Percentiles rank a stretch among this genome's conserved stretches.
Evolutionary conservation across 2,888 invertebrate genomes (phyloP).

Genomic region (Clunio marinus): DNA sequence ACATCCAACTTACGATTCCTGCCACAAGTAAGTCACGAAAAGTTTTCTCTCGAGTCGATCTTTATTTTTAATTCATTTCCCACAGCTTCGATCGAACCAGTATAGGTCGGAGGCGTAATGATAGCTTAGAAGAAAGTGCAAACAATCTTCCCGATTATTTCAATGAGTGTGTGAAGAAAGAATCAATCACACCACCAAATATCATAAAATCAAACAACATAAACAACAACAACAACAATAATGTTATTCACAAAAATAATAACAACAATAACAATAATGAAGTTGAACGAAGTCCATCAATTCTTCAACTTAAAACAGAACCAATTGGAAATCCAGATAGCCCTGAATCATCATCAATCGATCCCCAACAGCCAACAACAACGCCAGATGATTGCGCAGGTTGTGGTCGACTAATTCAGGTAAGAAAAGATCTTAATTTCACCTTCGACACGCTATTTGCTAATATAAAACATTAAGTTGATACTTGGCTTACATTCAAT

Average conservation of each 20-base stretch:
- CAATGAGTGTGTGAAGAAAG: constrained; percentile 27
- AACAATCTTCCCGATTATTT: constrained; percentile 9
- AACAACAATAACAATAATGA: constrained; percentile 5
- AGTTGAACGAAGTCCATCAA: neutral
- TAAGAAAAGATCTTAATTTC: constrained; percentile 41
- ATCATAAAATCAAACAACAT: neutral
- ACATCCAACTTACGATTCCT: constrained; percentile 32
- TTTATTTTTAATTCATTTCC: neutral
- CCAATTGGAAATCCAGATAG: constrained; percentile 51
- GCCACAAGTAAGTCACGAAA: constrained; percentile 31
- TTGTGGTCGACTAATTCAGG: constrained; percentile 76
- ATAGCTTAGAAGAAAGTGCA: constrained; percentile 45
- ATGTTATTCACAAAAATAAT: neutral
- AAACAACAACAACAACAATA: constrained; percentile 6
- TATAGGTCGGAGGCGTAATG: constrained; percentile 44
- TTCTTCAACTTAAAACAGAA: constrained; percentile 50
- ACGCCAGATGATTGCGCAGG: constrained; percentile 71
- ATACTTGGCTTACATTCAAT: neutral
- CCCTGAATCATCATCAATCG: constrained; percentile 51
- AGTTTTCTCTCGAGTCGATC: too few species aligned
- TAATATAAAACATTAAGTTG: neutral
- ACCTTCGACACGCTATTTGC: constrained; percentile 1
- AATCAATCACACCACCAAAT: constrained; percentile 26
- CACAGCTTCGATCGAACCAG: constrained; percentile 29
- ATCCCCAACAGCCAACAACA: constrained; percentile 45